Conservation (phyloP, 2,797 vertebrate species). For the Aratinga solstitialis region DNA sequence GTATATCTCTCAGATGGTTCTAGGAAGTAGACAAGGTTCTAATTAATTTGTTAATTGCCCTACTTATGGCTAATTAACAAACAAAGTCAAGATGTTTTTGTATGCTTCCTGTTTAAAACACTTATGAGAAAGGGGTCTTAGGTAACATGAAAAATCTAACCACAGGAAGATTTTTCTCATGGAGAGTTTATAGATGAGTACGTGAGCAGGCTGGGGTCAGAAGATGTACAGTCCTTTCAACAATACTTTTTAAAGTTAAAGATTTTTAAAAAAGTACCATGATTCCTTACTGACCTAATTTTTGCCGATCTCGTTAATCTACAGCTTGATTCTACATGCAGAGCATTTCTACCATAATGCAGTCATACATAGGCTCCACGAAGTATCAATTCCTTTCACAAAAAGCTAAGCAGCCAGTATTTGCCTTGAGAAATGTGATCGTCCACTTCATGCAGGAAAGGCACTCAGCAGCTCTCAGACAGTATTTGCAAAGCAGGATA, state of each 20-base stretch:
- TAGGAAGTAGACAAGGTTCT: not conserved
- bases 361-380: not conserved
- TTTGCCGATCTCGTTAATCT: not conserved
- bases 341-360: not conserved
- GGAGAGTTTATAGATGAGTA: not conserved
- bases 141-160: not conserved
- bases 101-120: not conserved
- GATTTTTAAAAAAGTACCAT: not conserved
- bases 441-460: not conserved
- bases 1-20: not conserved
- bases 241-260: not conserved
- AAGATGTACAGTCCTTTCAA: not conserved
- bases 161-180: not conserved
- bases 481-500: not conserved
- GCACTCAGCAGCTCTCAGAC: not conserved
- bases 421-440: not conserved
- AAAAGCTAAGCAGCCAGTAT: not conserved
- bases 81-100: not conserved
- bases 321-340: not conserved
- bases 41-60: not conserved
- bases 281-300: not conserved
- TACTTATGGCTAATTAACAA: not conserved
- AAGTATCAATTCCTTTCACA: not conserved
- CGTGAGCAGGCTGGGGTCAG: not conserved
- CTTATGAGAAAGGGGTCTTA: rapidly evolving